A percentile compares a stretch with the other conserved stretches of the same genome.
Conservation (phyloP, 1,140 invertebrate genomes). For the Heliothis virescens region DNA sequence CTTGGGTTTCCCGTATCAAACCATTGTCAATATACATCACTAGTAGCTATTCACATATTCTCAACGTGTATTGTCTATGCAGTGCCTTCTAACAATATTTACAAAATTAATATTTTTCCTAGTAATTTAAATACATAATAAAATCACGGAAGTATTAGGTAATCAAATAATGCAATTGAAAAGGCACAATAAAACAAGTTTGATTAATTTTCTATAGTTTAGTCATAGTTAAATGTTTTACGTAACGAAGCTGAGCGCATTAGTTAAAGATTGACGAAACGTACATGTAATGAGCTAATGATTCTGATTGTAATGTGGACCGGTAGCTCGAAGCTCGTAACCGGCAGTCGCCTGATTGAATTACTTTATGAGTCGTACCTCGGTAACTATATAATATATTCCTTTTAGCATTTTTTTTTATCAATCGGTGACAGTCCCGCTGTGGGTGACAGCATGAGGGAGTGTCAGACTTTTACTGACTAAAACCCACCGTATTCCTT, state of each 20-base stretch:
- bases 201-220: slow-evolving; percentile 14
- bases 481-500: too few relatives aligned
- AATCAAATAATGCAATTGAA: not conserved
- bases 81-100: too few relatives aligned
- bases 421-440: too few relatives aligned
- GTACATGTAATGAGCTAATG: slow-evolving; percentile 21
- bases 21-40: too few relatives aligned
- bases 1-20: too few relatives aligned
- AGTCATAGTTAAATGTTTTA: slow-evolving; percentile 19
- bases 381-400: too few relatives aligned
- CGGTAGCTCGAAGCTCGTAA: not conserved
- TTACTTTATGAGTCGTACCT: slow-evolving; percentile 5
- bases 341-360: slow-evolving; percentile 13
- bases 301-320: slow-evolving; percentile 34
- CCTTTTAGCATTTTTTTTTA: not conserved
- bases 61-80: too few relatives aligned
- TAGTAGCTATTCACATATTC: too few relatives aligned
- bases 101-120: not conserved
- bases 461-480: too few relatives aligned
- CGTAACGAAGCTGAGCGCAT: slow-evolving; percentile 24
- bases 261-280: slow-evolving; percentile 31
- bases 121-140: not conserved
- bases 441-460: too few relatives aligned
- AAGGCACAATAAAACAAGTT: slow-evolving; percentile 22
- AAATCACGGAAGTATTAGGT: slow-evolving; percentile 21